Conservation (phyloP, 2,113 vertebrate genomes). For the Burhinus oedicnemus region DNA sequence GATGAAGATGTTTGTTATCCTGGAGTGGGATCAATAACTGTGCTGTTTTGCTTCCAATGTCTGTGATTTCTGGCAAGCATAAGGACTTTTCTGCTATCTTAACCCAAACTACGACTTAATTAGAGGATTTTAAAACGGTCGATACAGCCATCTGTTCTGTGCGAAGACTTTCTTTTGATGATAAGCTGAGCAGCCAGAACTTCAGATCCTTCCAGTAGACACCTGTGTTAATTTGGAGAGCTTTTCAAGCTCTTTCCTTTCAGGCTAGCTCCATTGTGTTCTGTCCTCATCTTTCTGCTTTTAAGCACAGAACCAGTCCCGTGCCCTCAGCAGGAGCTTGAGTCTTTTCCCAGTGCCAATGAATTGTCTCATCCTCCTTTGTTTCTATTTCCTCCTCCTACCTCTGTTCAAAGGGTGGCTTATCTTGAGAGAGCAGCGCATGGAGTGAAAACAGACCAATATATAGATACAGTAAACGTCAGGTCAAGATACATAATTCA, state of each 20-base stretch:
- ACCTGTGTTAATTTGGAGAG: background rate
- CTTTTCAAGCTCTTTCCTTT: background rate
- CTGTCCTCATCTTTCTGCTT: background rate
- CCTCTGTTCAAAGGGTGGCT: background rate
- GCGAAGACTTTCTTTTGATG: background rate
- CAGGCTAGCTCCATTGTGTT: background rate
- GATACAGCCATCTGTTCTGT: background rate
- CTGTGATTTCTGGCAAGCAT: background rate
- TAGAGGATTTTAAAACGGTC: background rate
- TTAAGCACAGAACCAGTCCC: background rate
- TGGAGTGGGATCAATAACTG: background rate
- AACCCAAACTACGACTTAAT: background rate
- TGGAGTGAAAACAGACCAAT: background rate
- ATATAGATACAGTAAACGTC: background rate
- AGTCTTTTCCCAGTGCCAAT: background rate
- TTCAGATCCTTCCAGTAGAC: background rate
- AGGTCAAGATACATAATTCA: background rate
- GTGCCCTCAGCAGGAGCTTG: background rate
- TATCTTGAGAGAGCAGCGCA: background rate
- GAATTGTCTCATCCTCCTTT: background rate
- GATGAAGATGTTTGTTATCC: slow-evolving; percentile 8
- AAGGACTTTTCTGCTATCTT: background rate
- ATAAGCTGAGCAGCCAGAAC: background rate
- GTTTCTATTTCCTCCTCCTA: background rate
- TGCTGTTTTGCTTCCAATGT: background rate